Evolutionary conservation across 2,888 invertebrate genomes (phyloP), one percentile per base, ranked within the genome.

Genomic region (Platycnemis pennipes): DNA sequence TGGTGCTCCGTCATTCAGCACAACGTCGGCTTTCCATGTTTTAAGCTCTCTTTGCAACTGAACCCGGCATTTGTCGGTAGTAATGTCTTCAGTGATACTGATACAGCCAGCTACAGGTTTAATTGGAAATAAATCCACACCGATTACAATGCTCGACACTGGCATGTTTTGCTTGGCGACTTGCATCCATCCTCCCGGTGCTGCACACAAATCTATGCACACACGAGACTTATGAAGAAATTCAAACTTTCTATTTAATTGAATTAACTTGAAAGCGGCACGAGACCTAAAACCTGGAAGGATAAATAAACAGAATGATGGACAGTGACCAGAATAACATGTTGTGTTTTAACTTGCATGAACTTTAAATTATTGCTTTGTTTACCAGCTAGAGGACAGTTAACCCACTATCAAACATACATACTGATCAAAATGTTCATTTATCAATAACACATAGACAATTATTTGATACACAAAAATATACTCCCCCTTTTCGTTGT

Each of bases 171-270:
- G 98, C 95, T 98, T 98, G 91, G 99, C 99, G 94, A 99, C 99
- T 97, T 99, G 99, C 98, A 99, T 99, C 99, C 99, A 99, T 95
- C 99, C 99, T 96, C 99, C 99, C 0, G 99, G 99, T 0, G 99
- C 99, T 26, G 99, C 99, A 97, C 99, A 99, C 95, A 99, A 97
- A 97, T 99, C 99, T 96, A 99, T 98, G 95, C 99, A 98, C 97
- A 99, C 99, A 97, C 99, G 97, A 0, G 99, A 99, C 96, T 98
- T 98, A 97, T 99, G 99, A 11, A 99, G 97, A 96, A 99, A 99
- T 94, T 99, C 99, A 97, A 99, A 99, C 96, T 99, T 99, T 95
- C 99, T 97, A 97, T 99, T 99, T 94, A 99, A 96, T 96, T 99
- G 99, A 95, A 99, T 99, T 95, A 99, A 97, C 96, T 99, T 99